A percentile compares a stretch with the other conserved stretches of the same genome.
phyloP scores from a whole-genome alignment of 2,797 vertebrate genomes.

The Gobionotothen gibberifrons region DNA sequence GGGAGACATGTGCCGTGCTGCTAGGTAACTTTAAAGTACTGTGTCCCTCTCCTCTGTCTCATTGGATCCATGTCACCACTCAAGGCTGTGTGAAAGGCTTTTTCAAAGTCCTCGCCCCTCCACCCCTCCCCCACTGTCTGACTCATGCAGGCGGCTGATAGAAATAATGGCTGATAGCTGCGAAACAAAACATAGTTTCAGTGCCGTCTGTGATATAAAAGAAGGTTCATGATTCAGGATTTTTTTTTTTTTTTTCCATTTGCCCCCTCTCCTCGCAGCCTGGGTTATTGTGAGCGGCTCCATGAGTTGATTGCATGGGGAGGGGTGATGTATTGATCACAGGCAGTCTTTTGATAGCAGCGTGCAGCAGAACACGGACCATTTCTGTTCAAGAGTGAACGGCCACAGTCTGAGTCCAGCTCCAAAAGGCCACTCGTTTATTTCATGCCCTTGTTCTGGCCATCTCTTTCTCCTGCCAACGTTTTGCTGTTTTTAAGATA shows the following conservation, averaged over 20 bases:
- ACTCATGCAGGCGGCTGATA: constrained; percentile 82
- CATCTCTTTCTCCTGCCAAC: constrained; percentile 35
- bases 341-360: constrained; percentile 75
- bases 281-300: constrained; percentile 71
- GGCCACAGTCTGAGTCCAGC: constrained; percentile 64
- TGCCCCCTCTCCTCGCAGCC: constrained; percentile 45
- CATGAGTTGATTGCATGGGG: constrained; percentile 76
- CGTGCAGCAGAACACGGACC: constrained; percentile 61
- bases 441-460: constrained; percentile 45
- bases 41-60: constrained; percentile 92
- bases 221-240: constrained; percentile 60
- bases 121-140: constrained; percentile 66
- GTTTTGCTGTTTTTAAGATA: constrained; percentile 34
- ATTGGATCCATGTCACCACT: constrained; percentile 98
- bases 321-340: constrained; percentile 81
- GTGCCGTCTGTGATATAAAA: constrained; percentile 62
- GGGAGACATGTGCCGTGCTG: constrained; percentile 89
- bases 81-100: constrained; percentile 90
- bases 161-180: constrained; percentile 85
- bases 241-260: constrained; percentile 12
- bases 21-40: constrained; percentile 91
- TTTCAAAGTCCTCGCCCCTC: constrained; percentile 75
- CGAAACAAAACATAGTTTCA: constrained; percentile 77
- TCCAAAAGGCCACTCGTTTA: constrained; percentile 70
- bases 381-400: constrained; percentile 63